A percentile compares a stretch with the other conserved stretches of the same genome.
These are phyloP conservation scores for Odocoileus virginianus DNA, from an alignment of 2,113 vertebrate species.

Conservation along the genomic window DNA sequence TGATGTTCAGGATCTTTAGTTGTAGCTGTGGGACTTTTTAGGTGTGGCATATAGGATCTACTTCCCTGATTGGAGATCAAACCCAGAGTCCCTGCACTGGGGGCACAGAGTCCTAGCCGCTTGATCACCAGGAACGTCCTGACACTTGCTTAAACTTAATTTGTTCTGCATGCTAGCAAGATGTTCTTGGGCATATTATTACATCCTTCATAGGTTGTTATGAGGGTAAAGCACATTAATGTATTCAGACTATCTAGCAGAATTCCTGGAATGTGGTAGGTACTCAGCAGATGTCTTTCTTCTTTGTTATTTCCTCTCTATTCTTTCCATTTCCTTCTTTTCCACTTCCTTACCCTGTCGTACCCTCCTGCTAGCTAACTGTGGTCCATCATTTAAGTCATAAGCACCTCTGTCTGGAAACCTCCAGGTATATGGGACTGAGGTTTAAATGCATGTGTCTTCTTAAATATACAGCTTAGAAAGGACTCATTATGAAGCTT, in stretches of 20 bases:
- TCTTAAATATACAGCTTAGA: not conserved
- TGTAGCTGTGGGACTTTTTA: not conserved
- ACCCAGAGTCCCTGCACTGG: not conserved
- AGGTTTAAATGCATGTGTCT: not conserved
- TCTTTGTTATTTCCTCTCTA: not conserved
- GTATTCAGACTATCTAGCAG: not conserved
- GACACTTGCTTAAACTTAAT: not conserved
- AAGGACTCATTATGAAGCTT: not conserved
- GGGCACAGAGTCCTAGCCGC: not conserved
- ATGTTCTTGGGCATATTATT: not conserved
- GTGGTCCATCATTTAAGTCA: not conserved
- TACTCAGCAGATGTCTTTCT: not conserved
- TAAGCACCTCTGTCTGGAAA: not conserved
- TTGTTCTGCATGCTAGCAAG: not conserved
- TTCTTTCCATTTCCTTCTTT: not conserved
- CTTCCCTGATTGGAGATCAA: not conserved
- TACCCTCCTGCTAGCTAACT: not conserved
- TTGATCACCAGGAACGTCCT: not conserved
- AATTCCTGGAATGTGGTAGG: not conserved
- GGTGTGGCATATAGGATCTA: not conserved
- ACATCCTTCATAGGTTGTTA: not conserved
- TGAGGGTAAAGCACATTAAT: not conserved
- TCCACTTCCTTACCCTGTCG: not conserved
- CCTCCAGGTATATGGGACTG: not conserved
- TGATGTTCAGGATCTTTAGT: not conserved